Evolutionary conservation across 2,888 invertebrate species (phyloP).

Genomic region (Nymphalis urticae): DNA sequence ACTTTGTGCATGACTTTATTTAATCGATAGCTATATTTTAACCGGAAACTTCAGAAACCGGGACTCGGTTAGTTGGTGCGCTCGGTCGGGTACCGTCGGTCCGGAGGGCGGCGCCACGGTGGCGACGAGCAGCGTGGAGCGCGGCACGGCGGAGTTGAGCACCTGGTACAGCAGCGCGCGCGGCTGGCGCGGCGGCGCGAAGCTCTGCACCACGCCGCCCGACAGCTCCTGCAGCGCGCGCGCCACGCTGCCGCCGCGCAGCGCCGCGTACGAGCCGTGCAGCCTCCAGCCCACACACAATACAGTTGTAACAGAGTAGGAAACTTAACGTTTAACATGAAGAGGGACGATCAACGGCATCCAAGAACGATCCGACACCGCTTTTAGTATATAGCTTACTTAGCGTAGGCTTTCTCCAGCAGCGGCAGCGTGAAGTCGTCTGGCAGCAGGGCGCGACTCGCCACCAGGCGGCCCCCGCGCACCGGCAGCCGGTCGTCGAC

Average conservation of each 20-base stretch:
- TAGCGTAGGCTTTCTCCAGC: conserved; percentile 91
- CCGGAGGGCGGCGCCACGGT: conserved; percentile 53
- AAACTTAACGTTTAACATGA: not conserved
- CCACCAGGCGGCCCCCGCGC: conserved; percentile 83
- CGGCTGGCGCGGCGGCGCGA: conserved; percentile 84
- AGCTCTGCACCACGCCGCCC: conserved; percentile 89
- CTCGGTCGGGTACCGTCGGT: not conserved
- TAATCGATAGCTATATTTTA: too few species aligned
- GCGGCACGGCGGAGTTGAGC: conserved; percentile 85
- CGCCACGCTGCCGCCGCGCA: conserved; percentile 81
- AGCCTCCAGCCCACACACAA: conserved; percentile 62
- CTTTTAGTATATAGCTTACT: conserved; percentile 71
- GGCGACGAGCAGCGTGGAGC: conserved; percentile 86
- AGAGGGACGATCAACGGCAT: not conserved
- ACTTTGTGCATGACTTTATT: too few species aligned
- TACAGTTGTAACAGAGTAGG: not conserved
- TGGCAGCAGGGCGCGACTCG: conserved; percentile 74
- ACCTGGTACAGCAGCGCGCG: conserved; percentile 85
- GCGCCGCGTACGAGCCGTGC: conserved; percentile 73
- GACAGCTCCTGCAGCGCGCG: conserved; percentile 87
- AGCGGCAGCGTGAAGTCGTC: conserved; percentile 89
- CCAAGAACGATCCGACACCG: not conserved
- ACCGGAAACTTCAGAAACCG: too few species aligned
- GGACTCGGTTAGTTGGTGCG: too few species aligned
- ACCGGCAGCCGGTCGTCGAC: conserved; percentile 90